Evolutionary conservation across 2,888 invertebrate species (phyloP).

Genomic region (Agonopterix arenella): DNA sequence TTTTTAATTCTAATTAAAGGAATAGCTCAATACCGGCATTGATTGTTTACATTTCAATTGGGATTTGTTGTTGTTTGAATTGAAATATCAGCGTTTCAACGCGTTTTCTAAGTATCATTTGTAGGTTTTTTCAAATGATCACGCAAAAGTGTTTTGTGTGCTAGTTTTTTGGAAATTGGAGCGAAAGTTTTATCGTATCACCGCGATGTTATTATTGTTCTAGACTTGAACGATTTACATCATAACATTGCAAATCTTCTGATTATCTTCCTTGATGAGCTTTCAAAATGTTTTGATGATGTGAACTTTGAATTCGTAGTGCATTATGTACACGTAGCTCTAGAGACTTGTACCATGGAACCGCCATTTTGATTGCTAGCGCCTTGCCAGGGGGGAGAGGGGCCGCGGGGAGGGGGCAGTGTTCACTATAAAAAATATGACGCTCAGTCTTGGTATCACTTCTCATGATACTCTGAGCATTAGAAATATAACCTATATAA

Average conservation of each 20-base stretch:
- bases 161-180: no score
- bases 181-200: no score
- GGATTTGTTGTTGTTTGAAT: conserved; percentile 4
- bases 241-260: no score
- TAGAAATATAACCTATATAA: conserved; percentile 38
- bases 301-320: conserved; percentile 32
- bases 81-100: background rate
- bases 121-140: no score
- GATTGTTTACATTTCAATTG: conserved; percentile 39
- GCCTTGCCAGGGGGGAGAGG: conserved; percentile 53
- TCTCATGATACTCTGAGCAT: conserved; percentile 29
- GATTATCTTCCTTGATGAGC: background rate
- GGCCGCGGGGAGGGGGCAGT: conserved; percentile 37
- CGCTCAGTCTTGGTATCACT: conserved; percentile 43
- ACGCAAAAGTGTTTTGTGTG: no score
- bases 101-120: no score
- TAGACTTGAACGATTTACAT: no score
- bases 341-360: conserved; percentile 50
- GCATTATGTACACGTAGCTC: conserved; percentile 55
- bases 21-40: conserved; percentile 31
- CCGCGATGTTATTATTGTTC: no score
- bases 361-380: conserved; percentile 72
- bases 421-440: conserved; percentile 53
- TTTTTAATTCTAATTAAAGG: background rate
- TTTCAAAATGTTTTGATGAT: conserved; percentile 13